Evolutionary conservation across 2,888 invertebrate genomes (phyloP).

Genomic region (Agrotis ipsilon): DNA sequence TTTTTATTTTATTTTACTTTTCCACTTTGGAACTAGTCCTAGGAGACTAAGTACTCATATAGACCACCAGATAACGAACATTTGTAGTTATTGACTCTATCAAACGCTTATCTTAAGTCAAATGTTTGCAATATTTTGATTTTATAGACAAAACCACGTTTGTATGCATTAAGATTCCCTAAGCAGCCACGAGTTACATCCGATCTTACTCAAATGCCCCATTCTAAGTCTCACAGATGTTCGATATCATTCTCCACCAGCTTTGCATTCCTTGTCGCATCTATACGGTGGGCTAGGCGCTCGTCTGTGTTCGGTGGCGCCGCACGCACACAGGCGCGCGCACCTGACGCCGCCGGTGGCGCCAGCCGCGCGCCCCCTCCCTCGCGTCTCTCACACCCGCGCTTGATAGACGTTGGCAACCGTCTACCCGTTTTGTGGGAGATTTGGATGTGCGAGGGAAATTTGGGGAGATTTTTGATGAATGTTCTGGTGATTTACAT

Average conservation of each 20-base stretch:
- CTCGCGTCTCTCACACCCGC: constrained; percentile 66
- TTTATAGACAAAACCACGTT: background rate
- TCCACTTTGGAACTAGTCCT: background rate
- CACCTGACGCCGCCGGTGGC: constrained; percentile 90
- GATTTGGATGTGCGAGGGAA: constrained; percentile 22
- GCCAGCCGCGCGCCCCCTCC: constrained; percentile 78
- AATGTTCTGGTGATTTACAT: background rate
- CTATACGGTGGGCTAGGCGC: constrained; percentile 64
- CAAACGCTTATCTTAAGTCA: constrained; percentile 26
- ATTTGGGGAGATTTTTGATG: constrained; percentile 22
- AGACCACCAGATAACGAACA: background rate
- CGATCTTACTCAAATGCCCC: background rate
- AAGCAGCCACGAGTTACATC: background rate
- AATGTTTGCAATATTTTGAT: background rate
- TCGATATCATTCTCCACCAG: constrained; percentile 20
- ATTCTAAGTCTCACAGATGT: constrained; percentile 52
- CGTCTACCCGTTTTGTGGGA: constrained; percentile 59
- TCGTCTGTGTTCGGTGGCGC: constrained; percentile 81
- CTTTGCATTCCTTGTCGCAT: constrained; percentile 40
- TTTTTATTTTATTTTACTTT: background rate
- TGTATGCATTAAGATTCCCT: background rate
- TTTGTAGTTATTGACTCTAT: background rate
- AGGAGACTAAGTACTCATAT: background rate
- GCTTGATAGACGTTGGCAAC: constrained; percentile 68
- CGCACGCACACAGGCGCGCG: constrained; percentile 88